A percentile compares a stretch with the other conserved stretches of the same genome.
Conservation (phyloP, 64 coral and sea anemone species). For the Anthopleura sola region DNA sequence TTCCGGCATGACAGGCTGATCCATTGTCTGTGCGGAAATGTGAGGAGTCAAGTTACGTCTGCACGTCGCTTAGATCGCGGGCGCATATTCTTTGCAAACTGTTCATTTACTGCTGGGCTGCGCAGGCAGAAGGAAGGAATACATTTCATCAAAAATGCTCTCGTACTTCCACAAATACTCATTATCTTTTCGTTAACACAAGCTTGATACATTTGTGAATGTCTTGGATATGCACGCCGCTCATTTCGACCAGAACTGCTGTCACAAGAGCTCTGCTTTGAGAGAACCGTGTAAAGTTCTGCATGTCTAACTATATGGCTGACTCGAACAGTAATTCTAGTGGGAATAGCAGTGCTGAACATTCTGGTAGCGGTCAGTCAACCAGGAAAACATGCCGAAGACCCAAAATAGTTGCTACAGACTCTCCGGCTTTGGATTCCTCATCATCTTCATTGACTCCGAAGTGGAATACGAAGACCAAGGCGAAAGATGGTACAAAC, state of each 20-base stretch:
- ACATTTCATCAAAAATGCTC: neutral
- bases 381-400: neutral
- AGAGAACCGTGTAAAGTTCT: neutral
- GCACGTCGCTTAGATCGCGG: neutral
- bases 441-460: slow-evolving; percentile 3
- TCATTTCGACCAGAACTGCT: neutral
- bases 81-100: neutral
- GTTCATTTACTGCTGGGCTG: slow-evolving; percentile 3
- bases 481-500: neutral
- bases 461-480: neutral
- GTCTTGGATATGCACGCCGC: neutral
- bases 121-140: neutral
- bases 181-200: neutral
- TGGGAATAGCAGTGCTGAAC: neutral
- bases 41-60: neutral
- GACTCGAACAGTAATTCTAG: slow-evolving; percentile 13
- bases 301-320: slow-evolving; percentile 6
- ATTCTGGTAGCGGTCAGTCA: slow-evolving; percentile 5
- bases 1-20: neutral
- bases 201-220: neutral
- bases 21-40: neutral
- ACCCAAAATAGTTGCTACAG: neutral
- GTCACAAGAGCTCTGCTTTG: neutral
- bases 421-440: neutral
- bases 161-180: neutral